These are phyloP conservation scores for Actinemys pallida DNA, from an alignment of 2,113 vertebrate species.

Conservation along the genomic window DNA sequence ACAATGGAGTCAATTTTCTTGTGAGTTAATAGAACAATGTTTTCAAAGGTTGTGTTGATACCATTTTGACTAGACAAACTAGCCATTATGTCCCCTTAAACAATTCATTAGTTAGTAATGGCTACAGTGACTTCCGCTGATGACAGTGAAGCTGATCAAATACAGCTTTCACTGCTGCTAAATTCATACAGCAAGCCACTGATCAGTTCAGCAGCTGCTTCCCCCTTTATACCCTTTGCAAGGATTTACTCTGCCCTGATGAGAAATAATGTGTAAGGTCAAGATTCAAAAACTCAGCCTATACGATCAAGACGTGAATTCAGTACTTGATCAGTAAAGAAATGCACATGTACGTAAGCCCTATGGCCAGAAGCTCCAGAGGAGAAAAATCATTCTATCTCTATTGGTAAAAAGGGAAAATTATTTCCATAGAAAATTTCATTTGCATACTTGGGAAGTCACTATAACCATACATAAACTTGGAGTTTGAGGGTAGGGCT, in stretches of 20 bases:
- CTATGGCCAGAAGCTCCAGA: neutral
- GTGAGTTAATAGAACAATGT: conserved; percentile 63
- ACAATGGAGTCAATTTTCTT: conserved; percentile 65
- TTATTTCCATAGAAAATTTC: neutral
- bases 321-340: neutral
- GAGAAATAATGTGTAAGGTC: neutral
- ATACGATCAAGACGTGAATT: neutral
- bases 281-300: neutral
- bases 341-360: accelerated
- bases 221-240: neutral
- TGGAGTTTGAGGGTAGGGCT: neutral
- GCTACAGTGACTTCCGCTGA: conserved; percentile 81
- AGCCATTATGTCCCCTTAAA: conserved; percentile 76
- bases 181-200: conserved; percentile 64
- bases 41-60: conserved; percentile 73
- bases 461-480: neutral
- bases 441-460: neutral
- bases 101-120: conserved; percentile 80
- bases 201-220: conserved; percentile 7
- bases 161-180: conserved; percentile 70
- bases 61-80: conserved; percentile 78
- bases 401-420: neutral
- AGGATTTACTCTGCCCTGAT: neutral
- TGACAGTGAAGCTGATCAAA: conserved; percentile 78
- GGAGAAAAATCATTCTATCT: neutral